A percentile compares a stretch with the other conserved stretches of the same genome.
phyloP scores from a whole-genome alignment of 2,797 vertebrate genomes.

The Takifugu rubripes region DNA sequence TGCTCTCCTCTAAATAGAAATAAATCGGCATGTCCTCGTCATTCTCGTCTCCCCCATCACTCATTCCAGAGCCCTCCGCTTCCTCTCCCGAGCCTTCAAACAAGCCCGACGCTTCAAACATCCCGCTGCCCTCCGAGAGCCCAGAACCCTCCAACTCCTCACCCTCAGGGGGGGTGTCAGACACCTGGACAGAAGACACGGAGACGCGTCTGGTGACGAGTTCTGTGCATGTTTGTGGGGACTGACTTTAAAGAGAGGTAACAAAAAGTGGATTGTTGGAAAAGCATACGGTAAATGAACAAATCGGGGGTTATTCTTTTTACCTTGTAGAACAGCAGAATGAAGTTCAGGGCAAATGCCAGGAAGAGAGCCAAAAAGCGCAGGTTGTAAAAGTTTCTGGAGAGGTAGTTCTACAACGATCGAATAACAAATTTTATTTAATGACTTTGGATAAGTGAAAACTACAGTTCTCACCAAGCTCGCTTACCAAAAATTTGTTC shows the following conservation, averaged over 20 bases:
- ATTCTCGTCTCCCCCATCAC: slow-evolving; percentile 72
- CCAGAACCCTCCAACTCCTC: slow-evolving; percentile 72
- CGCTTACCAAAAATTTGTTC: slow-evolving; percentile 87
- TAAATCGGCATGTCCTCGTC: slow-evolving; percentile 85
- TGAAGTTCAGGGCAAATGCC: slow-evolving; percentile 92
- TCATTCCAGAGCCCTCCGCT: slow-evolving; percentile 68
- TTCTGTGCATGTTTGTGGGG: background rate
- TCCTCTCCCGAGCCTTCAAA: slow-evolving; percentile 76
- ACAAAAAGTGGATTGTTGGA: no score
- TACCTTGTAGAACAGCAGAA: slow-evolving; percentile 89
- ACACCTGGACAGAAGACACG: slow-evolving; percentile 78
- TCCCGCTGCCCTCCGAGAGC: slow-evolving; percentile 65
- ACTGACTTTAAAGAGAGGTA: no score
- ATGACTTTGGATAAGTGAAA: background rate
- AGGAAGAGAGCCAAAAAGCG: slow-evolving; percentile 90
- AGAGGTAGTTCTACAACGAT: slow-evolving; percentile 85
- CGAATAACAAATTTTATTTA: background rate
- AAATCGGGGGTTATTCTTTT: background rate
- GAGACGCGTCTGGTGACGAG: background rate
- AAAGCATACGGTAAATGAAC: no score
- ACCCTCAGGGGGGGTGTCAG: slow-evolving; percentile 79
- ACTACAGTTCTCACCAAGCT: background rate
- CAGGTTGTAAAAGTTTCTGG: slow-evolving; percentile 93
- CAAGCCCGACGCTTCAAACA: slow-evolving; percentile 72
- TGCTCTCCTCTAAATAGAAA: slow-evolving; percentile 92